These are phyloP conservation scores for Probosciger aterrimus DNA, from an alignment of 2,113 vertebrate species.

Conservation along the genomic window DNA sequence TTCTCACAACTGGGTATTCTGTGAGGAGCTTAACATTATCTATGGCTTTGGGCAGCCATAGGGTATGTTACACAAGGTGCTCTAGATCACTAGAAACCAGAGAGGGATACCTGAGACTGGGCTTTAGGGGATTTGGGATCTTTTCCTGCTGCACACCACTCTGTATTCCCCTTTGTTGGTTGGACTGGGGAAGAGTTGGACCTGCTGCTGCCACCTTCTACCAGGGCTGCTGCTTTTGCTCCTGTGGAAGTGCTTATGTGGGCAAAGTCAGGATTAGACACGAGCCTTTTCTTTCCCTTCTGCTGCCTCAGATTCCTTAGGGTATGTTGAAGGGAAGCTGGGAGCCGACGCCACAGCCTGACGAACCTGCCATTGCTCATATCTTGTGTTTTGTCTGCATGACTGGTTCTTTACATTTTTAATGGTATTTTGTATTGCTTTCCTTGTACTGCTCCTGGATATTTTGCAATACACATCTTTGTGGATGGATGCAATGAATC, in stretches of 20 bases:
- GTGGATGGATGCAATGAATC: conserved; percentile 63
- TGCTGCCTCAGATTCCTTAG: not conserved
- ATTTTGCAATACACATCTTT: conserved; percentile 29
- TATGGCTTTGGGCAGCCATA: fast-evolving
- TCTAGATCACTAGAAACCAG: not conserved
- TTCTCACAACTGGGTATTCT: not conserved
- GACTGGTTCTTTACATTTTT: conserved; percentile 61
- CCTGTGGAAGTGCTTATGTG: not conserved
- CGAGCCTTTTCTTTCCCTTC: not conserved
- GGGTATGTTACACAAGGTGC: fast-evolving
- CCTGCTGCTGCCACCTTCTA: not conserved
- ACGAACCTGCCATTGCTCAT: not conserved
- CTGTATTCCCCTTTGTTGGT: fast-evolving
- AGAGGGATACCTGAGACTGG: not conserved
- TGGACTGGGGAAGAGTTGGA: not conserved
- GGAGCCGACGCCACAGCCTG: not conserved
- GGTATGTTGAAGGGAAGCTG: not conserved
- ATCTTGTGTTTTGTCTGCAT: not conserved
- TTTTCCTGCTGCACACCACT: not conserved
- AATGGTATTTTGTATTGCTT: conserved; percentile 58
- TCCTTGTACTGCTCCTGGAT: conserved; percentile 56
- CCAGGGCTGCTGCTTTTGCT: not conserved
- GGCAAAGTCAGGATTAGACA: not conserved
- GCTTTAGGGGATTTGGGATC: not conserved
- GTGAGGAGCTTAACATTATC: fast-evolving